Conservation (phyloP, 2,888 invertebrate genomes). For the Oscheius onirici region DNA sequence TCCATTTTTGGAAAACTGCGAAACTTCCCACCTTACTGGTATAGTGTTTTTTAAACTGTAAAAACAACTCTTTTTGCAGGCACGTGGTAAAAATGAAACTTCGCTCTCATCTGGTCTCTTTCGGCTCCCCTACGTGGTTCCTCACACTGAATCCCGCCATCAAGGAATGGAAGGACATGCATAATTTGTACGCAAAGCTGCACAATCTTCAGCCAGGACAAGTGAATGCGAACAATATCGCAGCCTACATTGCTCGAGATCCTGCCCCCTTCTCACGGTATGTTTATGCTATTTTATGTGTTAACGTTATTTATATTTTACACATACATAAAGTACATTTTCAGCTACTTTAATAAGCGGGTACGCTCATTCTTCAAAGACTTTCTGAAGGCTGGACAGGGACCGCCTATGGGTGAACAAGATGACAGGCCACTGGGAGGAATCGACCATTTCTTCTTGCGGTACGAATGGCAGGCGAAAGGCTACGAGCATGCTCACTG, state of each 20-base stretch:
- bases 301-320: too few relatives aligned
- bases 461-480: neutral
- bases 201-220: too few relatives aligned
- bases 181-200: neutral
- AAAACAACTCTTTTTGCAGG: too few relatives aligned
- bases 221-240: neutral
- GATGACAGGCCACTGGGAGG: neutral
- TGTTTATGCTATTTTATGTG: neutral
- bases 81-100: neutral
- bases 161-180: neutral
- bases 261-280: neutral
- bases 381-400: neutral
- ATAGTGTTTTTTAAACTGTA: too few relatives aligned
- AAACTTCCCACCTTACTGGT: neutral
- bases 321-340: too few relatives aligned
- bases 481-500: neutral
- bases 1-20: neutral
- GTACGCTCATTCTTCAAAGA: neutral
- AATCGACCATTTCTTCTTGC: neutral
- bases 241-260: neutral
- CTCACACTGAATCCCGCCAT: slow-evolving; percentile 1
- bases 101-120: neutral
- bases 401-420: neutral
- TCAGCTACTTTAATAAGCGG: neutral
- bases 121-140: slow-evolving; percentile 3